These are phyloP conservation scores for Antheraea assamensis DNA, from an alignment of 2,888 invertebrate genomes.

Conservation along the genomic window DNA sequence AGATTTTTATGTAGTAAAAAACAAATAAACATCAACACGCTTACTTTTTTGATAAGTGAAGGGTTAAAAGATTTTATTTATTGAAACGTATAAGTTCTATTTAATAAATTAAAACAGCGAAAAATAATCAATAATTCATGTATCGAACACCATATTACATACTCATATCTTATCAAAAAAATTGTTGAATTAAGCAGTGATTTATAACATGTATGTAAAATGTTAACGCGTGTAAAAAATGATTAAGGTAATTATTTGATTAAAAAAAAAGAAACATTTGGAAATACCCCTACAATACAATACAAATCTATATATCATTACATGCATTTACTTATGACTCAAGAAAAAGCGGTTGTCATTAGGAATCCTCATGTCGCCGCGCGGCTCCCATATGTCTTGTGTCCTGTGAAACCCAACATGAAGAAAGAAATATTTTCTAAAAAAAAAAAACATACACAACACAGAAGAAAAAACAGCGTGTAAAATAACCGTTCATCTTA, in stretches of 20 bases:
- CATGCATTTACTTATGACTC: neutral
- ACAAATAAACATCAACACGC: neutral
- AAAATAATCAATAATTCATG: too few species aligned
- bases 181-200: neutral
- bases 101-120: neutral
- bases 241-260: neutral
- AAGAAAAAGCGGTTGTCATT: constrained; percentile 12
- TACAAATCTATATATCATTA: neutral
- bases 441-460: constrained; percentile 62
- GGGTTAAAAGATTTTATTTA: neutral
- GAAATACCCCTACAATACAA: neutral
- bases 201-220: too few species aligned
- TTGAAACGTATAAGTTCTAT: neutral
- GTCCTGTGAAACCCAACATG: constrained; percentile 50
- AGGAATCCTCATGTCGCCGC: constrained; percentile 12
- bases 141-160: neutral
- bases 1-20: neutral
- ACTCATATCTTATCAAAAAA: neutral
- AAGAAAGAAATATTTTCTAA: constrained; percentile 53
- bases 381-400: constrained; percentile 35
- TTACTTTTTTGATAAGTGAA: too few species aligned
- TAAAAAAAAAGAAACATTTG: neutral
- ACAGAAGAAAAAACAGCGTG: constrained; percentile 72
- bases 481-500: constrained; percentile 79
- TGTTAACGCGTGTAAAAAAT: too few species aligned